Base-by-base conservation (phyloP, 2,797 vertebrate genomes). In the Mastacembelus armatus region DNA sequence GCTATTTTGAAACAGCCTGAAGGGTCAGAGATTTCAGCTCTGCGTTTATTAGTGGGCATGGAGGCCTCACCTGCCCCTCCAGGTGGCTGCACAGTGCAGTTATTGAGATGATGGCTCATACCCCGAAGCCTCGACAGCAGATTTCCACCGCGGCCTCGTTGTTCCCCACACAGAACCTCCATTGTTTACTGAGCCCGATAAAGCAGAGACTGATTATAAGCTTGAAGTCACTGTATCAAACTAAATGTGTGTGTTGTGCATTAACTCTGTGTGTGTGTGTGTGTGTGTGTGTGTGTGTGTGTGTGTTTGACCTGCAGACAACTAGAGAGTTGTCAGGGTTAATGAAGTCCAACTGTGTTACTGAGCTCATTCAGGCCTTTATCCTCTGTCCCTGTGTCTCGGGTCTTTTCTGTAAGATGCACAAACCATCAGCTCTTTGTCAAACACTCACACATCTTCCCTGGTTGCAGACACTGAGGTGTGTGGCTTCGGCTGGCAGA, bases 401-500 rank as follows among this genome's bases (percentile, higher is more conserved):
- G n/a, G n/a, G n/a, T n/a, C n/a, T n/a, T n/a, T n/a, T n/a, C n/a
- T n/a, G n/a, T n/a, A n/a, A n/a, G n/a, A n/a, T n/a, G n/a, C n/a
- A n/a, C n/a, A n/a, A n/a, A n/a, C n/a, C n/a, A n/a, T n/a, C n/a
- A n/a, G n/a, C n/a, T n/a, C n/a, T n/a, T n/a, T n/a, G n/a, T n/a
- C n/a, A n/a, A n/a, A n/a, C 11, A 14, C 16, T 2, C 11, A 16
- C 16, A 5, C 8, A 36, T 12, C 39, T 21, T 19, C 5, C 12
- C 16, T 63, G 49, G 16, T 16, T 63, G 33, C 66, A 99, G 97
- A 98, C 88, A 96, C 94, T 0, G 95, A 96, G 89, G 90, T 92
- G 0, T 99, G 97, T 82, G 96, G 96, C 33, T 94, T 94, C 0
- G 96, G 95, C 8, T 99, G 97, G 97, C 92, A 95, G 87, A 99